Base-by-base conservation (phyloP, 1,140 invertebrate genomes). In the Bombyx mandarina region DNA sequence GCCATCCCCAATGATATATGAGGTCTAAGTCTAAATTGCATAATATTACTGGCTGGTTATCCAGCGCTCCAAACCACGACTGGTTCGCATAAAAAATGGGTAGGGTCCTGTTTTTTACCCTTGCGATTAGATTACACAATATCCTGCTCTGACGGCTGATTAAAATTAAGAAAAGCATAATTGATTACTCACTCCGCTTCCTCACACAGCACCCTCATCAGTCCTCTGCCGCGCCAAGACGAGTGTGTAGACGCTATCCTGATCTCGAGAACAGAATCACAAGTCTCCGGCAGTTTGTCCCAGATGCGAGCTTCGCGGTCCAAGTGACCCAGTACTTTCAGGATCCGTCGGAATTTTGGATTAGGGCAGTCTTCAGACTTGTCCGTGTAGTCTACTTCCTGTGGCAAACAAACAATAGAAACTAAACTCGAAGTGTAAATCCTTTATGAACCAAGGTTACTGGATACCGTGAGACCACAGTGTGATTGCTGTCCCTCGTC, bases 161-260 rank as follows among this genome's bases (percentile, higher is more conserved):
- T 35, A 35, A 35, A 35, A 35, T 35, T 2, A 35, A 35, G 2
- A 35, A 35, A 35, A 35, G 26, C 12, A 18, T 35, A 35, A 35
- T 35, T 35, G 26, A 54, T 18, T 50, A 79, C 86, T 89, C 82
- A 93, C 93, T 90, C 89, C 35, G 92, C 88, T 67, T 89, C 91
- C 58, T 92, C 89, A 56, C 92, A 85, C 1, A 94, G 85, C 49
- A 89, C 85, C 57, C 90, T 91, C 61, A 90, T 93, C 7, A 94
- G 89, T 6, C 93, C 92, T 61, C 89, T 86, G 8, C 93, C 93
- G 48, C 93, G 80, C 88, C 90, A 93, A 2, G 83, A 87, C 2
- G 79, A 77, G 70, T 93, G 91, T 0, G 93, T 93, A 3, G 92
- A 92, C 2, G 93, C 75, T 60, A 94, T 92, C 65, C 91, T 90